Percentiles rank a stretch among this genome's conserved stretches.
Evolutionary conservation across 2,888 invertebrate genomes (phyloP).

Genomic region (Lasioglossum pauxillum): DNA sequence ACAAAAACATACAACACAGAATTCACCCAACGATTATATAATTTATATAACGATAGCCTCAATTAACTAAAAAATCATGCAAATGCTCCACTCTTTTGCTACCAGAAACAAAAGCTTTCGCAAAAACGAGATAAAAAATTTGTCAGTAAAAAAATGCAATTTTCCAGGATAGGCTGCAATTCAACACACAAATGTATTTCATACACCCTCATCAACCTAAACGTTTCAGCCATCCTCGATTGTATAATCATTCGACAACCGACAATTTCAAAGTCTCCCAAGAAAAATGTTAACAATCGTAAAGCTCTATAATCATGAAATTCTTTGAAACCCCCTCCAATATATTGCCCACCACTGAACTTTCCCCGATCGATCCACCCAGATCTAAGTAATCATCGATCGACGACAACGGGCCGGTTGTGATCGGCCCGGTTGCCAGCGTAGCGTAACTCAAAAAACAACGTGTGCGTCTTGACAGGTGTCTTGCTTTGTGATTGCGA

Average conservation of each 20-base stretch:
- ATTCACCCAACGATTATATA: background rate
- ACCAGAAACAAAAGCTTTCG: background rate
- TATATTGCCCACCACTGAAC: background rate
- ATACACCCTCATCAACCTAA: background rate
- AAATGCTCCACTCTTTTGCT: background rate
- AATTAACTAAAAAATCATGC: background rate
- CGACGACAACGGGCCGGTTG: conserved; percentile 15
- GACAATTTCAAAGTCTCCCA: background rate
- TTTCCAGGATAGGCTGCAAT: background rate
- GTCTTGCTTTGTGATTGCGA: conserved; percentile 1
- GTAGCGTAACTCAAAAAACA: conserved; percentile 67
- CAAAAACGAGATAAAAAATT: background rate
- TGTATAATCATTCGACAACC: background rate
- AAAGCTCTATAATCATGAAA: background rate
- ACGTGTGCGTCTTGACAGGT: background rate
- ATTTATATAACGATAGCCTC: background rate
- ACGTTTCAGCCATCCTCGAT: background rate
- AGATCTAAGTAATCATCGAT: background rate
- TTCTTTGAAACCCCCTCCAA: background rate
- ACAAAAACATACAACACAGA: background rate
- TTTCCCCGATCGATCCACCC: background rate
- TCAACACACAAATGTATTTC: background rate
- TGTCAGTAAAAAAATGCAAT: background rate
- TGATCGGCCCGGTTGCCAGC: conserved; percentile 68
- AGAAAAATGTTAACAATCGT: background rate